Evolutionary conservation across 2,797 vertebrate species (phyloP), one percentile per base, ranked within the genome.

Genomic region (Melanotaenia trifasciata): DNA sequence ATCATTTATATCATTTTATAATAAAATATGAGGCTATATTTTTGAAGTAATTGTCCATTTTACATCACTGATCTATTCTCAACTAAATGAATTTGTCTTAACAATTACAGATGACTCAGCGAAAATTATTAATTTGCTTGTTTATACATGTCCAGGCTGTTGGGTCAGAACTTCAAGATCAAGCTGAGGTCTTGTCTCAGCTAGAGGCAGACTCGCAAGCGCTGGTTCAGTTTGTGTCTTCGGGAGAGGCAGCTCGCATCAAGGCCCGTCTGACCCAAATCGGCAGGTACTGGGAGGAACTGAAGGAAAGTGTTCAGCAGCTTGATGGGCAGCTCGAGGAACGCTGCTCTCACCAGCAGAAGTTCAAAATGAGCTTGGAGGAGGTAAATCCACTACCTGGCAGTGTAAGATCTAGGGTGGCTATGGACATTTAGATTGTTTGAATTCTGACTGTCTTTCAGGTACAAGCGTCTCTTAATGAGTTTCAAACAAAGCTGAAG

Each of bases 281-380:
- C n/a, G 95, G 94, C 83, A 94, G 96, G 65, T 96, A 97, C 75
- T 97, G 97, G 96, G 97, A 98, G 80, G 97, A 98, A 73, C 95
- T 99, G 54, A 93, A 90, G 84, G 97, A 97, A 79, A 96, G 89
- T 0, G 93, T 96, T 0, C 94, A 95, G 70, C 93, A 94, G 78
- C 89, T 97, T 59, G 94, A 96, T 79, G 93, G 87, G 66, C 94
- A 91, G 58, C 91, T 99, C 45, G 87, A 94, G 81, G 96, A 96
- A 51, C 96, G 94, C 68, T 93, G 93, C 24, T 95, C 93, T 63
- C 94, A 96, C 64, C 95, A 96, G 83, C 94, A 95, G 65, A 98
- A 95, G 87, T 98, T 98, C 47, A 93, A 94, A 76, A 93, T 90
- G 66, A 96, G 84, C 86, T 89, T 97, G n/a, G 89, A 93, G 64